These are phyloP conservation scores for Takifugu rubripes DNA, from an alignment of 2,797 vertebrate genomes.

Conservation along the genomic window DNA sequence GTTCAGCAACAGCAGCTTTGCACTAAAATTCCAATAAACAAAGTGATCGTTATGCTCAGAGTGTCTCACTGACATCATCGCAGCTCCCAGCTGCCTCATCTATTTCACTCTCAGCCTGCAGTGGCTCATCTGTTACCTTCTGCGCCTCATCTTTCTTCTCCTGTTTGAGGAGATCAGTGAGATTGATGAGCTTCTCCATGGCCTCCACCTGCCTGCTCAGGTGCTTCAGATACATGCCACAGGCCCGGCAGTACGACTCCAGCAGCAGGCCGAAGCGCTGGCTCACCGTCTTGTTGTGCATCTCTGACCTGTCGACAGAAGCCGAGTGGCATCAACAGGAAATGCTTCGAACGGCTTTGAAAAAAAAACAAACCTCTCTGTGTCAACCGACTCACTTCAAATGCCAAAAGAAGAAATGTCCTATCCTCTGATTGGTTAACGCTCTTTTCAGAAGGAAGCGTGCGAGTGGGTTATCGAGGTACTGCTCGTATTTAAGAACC, in stretches of 20 bases:
- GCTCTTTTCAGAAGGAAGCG: conserved; percentile 97
- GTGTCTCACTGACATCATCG: neutral
- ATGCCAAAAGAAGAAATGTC: conserved; percentile 99
- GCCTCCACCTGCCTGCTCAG: conserved; percentile 96
- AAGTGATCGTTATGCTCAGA: neutral
- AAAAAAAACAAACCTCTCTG: neutral
- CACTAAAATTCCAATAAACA: neutral
- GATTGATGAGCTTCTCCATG: conserved; percentile 99
- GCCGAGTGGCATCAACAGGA: neutral
- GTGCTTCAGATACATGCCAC: conserved; percentile 98
- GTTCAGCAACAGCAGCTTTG: conserved; percentile 5
- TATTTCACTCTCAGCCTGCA: no score
- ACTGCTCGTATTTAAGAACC: conserved; percentile 98
- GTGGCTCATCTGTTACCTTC: conserved; percentile 78
- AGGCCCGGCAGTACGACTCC: conserved; percentile 95
- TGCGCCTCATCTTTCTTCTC: conserved; percentile 99
- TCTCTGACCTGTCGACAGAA: conserved; percentile 84
- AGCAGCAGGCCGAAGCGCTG: conserved; percentile 95
- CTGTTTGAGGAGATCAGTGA: conserved; percentile 98
- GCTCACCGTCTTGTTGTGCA: conserved; percentile 99
- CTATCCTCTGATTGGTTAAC: conserved; percentile 97
- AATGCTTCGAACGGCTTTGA: neutral
- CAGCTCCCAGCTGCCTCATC: conserved; percentile 36
- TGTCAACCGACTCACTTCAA: conserved; percentile 86
- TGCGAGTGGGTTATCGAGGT: conserved; percentile 95